phyloP scores from a whole-genome alignment of 2,797 vertebrate species.

The Urophycis tenuis region DNA sequence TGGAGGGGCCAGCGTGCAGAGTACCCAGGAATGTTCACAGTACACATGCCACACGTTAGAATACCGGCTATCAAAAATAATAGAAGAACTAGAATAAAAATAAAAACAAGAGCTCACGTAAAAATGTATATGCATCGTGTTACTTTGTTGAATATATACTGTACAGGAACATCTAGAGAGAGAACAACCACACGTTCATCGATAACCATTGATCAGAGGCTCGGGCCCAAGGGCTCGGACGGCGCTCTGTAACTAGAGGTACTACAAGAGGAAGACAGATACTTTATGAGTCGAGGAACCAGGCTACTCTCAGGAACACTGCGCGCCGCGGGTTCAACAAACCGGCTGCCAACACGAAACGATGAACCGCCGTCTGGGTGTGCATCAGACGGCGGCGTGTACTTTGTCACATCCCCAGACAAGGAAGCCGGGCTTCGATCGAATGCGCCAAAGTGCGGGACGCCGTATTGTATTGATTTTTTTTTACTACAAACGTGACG shows the following conservation, averaged over 20 bases:
- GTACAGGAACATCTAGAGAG: slow-evolving; percentile 59
- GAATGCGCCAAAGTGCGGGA: not conserved
- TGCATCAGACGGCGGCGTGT: not conserved
- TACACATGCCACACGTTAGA: slow-evolving; percentile 73
- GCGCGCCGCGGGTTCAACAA: not conserved
- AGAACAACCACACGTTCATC: slow-evolving; percentile 66
- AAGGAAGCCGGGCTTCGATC: not conserved
- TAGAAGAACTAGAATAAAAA: slow-evolving; percentile 13
- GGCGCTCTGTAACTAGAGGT: not conserved
- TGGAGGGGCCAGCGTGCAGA: slow-evolving; percentile 74
- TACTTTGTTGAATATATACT: slow-evolving; percentile 56
- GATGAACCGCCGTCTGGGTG: not conserved
- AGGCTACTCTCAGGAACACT: not conserved
- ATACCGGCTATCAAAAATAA: slow-evolving; percentile 35
- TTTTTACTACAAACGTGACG: not conserved
- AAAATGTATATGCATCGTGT: slow-evolving; percentile 47
- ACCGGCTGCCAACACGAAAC: not conserved
- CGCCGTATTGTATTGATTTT: not conserved
- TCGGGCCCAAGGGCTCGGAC: not conserved
- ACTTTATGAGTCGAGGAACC: slow-evolving; percentile 34
- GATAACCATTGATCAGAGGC: slow-evolving; percentile 35
- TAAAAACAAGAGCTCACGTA: slow-evolving; percentile 38
- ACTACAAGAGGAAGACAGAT: slow-evolving; percentile 46
- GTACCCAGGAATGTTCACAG: slow-evolving; percentile 65
- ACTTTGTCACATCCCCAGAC: not conserved